A percentile compares a stretch with the other conserved stretches of the same genome.
These are phyloP conservation scores for Orgyia antiqua DNA, from an alignment of 2,888 invertebrate species.

Conservation along the genomic window DNA sequence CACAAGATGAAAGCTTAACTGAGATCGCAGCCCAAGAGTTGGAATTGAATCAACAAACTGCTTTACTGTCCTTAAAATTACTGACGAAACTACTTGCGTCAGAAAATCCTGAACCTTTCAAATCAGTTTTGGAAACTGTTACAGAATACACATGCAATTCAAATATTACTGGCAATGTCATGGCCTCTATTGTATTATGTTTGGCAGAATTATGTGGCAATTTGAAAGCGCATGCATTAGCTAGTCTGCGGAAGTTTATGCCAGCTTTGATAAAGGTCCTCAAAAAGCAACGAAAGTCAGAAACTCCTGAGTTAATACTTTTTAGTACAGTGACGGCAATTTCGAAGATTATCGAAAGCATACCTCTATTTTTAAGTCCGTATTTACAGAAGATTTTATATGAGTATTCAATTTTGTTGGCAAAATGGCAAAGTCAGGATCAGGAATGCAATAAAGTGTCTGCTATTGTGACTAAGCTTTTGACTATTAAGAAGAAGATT, in stretches of 20 bases:
- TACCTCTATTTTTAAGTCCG: conserved; percentile 91
- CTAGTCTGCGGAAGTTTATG: conserved; percentile 87
- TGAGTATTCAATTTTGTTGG: conserved; percentile 79
- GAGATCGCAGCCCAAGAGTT: conserved; percentile 74
- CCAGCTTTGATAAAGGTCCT: conserved; percentile 84
- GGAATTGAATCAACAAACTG: conserved; percentile 87
- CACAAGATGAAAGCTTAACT: conserved; percentile 41
- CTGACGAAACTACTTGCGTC: conserved; percentile 85
- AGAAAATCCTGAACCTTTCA: conserved; percentile 83
- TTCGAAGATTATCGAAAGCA: conserved; percentile 88
- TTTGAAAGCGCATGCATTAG: conserved; percentile 86
- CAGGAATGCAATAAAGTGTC: conserved; percentile 71
- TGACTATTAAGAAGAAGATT: conserved; percentile 81
- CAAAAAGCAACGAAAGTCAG: conserved; percentile 78
- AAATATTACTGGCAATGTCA: conserved; percentile 77
- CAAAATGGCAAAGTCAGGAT: conserved; percentile 68
- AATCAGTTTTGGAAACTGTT: conserved; percentile 82
- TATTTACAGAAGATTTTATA: conserved; percentile 86
- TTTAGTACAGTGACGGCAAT: conserved; percentile 87
- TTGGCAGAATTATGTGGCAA: conserved; percentile 88
- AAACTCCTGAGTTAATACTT: conserved; percentile 80
- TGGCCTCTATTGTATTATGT: conserved; percentile 86
- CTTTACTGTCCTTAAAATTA: conserved; percentile 88
- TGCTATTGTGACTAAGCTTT: conserved; percentile 77
- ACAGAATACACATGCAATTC: conserved; percentile 78